Evolutionary conservation across 1,140 invertebrate species (phyloP), one percentile per base, ranked within the genome.

Genomic region (Choristoneura fumiferana): DNA sequence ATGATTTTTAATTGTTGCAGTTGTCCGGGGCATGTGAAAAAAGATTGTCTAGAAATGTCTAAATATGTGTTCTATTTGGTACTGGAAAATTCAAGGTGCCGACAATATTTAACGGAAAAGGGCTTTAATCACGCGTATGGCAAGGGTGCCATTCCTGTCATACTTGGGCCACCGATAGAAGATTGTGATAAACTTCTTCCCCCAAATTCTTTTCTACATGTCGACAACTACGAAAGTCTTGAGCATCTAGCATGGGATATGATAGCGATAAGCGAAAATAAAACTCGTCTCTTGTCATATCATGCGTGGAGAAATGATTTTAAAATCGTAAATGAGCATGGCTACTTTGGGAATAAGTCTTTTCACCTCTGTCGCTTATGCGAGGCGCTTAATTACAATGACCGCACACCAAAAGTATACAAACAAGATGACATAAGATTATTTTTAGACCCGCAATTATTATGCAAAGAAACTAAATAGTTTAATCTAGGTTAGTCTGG

Each of bases 331-430:
- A 95, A 95, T 76, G 93, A 95, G 73, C 94, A 95, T 73, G 94
- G 93, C 0, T 94, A 94, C 72, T 94, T 94, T 73, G 90, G 92
- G 1, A 91, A 91, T 0, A 67, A 77, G 0, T 95, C 94, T 0
- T 90, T 90, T 59, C 96, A 96, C 81, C 96, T 94, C 79, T 97
- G 96, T 73, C 90, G 95, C 52, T 77, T 96, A 22, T 97, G 96
- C 76, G 93, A 95, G 67, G 93, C 95, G 45, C 84, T 95, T 17
- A 93, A 95, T 78, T 93, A 92, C 68, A 93, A 92, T 67, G 71
- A 88, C 12, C 69, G 64, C 18, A 57, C 53, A 1, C 53, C 58
- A n/a, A 93, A 93, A 67, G 71, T 91, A 10, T 93, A 93, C 57
- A 49, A 81, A 36, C 62, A 73, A 62, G 35, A 69, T 13, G 62